Conservation (phyloP, 2,888 invertebrate genomes). For the Rhimphoctona megacephalus region DNA sequence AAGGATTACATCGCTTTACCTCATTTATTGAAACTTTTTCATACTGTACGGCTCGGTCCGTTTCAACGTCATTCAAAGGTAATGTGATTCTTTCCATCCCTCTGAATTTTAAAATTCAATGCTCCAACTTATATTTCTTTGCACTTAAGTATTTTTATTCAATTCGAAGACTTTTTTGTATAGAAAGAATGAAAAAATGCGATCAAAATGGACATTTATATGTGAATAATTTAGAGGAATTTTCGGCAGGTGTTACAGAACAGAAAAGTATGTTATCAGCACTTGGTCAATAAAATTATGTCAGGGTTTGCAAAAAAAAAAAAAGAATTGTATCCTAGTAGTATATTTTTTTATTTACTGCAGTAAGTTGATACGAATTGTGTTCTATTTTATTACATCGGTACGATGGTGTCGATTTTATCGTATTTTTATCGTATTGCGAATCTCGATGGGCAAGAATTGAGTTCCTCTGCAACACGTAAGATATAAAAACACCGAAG, state of each 20-base stretch:
- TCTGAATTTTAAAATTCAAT: conserved; percentile 36
- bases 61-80: conserved; percentile 37
- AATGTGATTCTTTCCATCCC: not conserved
- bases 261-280: too few relatives aligned
- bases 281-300: too few relatives aligned
- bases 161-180: not conserved
- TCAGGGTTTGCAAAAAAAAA: not conserved
- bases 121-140: conserved; percentile 30
- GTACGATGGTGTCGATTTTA: not conserved
- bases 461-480: conserved; percentile 34
- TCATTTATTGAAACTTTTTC: conserved; percentile 43
- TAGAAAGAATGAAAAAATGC: not conserved
- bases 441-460: conserved; percentile 27
- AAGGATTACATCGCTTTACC: conserved; percentile 51
- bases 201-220: not conserved
- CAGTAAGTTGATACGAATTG: not conserved
- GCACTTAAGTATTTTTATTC: too few relatives aligned
- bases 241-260: not conserved
- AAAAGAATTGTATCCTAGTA: not conserved
- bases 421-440: conserved; percentile 27
- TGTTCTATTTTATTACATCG: not conserved
- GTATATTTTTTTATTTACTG: not conserved
- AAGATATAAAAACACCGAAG: conserved; percentile 24
- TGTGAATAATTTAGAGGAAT: not conserved
- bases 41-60: conserved; percentile 2